Evolutionary conservation across 2,888 invertebrate genomes (phyloP).

Genomic region (Willowsia nigromaculata): DNA sequence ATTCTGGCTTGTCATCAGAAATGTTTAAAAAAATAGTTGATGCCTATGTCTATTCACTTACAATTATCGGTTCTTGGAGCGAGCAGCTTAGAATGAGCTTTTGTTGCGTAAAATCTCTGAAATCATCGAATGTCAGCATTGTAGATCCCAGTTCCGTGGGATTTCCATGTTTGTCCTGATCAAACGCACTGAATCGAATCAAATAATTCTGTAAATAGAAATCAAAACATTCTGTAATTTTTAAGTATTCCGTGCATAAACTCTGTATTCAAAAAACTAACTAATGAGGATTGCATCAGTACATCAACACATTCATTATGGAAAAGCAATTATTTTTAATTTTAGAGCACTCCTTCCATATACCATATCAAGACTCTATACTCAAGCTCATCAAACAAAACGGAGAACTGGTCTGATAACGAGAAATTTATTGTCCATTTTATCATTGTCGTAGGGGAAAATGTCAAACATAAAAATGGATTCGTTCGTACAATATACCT

Average conservation of each 20-base stretch:
- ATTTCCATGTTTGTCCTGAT: constrained; percentile 82
- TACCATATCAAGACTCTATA: too few relatives aligned
- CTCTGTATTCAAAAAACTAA: too few relatives aligned
- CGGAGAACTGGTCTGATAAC: neutral
- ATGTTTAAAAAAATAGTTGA: too few relatives aligned
- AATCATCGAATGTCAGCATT: constrained; percentile 81
- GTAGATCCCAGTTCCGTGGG: constrained; percentile 82
- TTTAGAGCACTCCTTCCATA: too few relatives aligned
- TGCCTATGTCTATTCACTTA: too few relatives aligned
- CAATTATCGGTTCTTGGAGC: constrained; percentile 81
- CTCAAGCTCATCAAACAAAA: too few relatives aligned
- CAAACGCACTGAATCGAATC: constrained; percentile 81
- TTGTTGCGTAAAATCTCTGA: constrained; percentile 80
- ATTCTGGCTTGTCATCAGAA: too few relatives aligned
- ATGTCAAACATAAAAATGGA: neutral
- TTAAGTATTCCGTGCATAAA: too few relatives aligned
- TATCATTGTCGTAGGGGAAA: neutral
- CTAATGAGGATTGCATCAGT: too few relatives aligned
- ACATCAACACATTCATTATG: too few relatives aligned
- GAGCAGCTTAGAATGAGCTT: constrained; percentile 80
- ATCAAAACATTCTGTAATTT: neutral
- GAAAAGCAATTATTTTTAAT: too few relatives aligned
- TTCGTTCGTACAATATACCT: neutral
- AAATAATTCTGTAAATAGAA: constrained; percentile 81
- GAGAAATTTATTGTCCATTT: neutral